Evolutionary conservation across 2,113 vertebrate species (phyloP).

Genomic region (Choloepus hoffmanni): DNA sequence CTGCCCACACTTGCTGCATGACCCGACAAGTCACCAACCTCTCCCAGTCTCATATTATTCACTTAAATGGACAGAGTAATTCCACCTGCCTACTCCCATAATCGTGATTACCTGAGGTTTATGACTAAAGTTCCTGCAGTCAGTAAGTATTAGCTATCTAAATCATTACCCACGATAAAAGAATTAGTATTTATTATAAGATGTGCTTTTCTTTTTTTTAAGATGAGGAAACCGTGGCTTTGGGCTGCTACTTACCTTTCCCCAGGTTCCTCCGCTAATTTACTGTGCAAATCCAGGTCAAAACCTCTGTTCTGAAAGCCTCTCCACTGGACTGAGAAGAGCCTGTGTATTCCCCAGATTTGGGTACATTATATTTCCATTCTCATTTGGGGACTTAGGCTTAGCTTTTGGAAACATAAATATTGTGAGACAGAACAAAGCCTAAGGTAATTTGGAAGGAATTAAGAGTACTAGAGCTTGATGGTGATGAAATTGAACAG

Average conservation of each 20-base stretch:
- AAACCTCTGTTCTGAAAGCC: background rate
- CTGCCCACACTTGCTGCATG: accelerated
- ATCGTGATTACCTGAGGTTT: background rate
- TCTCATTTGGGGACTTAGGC: background rate
- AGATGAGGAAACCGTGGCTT: background rate
- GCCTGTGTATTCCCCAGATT: background rate
- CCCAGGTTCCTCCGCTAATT: background rate
- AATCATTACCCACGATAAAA: background rate
- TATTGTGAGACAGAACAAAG: background rate
- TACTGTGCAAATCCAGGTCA: background rate
- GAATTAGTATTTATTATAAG: background rate
- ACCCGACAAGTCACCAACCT: background rate
- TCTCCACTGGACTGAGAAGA: background rate
- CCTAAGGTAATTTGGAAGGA: background rate
- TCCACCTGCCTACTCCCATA: accelerated
- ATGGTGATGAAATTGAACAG: too few species aligned
- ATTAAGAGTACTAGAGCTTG: background rate
- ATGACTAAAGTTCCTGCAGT: too few species aligned
- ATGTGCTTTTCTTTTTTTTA: background rate
- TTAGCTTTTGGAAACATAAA: background rate
- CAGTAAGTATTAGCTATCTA: background rate
- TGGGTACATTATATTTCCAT: background rate
- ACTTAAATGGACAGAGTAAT: background rate
- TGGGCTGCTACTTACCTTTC: background rate
- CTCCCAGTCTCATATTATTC: background rate